phyloP scores from a whole-genome alignment of 1,140 invertebrate species.

The Vanessa atalanta region DNA sequence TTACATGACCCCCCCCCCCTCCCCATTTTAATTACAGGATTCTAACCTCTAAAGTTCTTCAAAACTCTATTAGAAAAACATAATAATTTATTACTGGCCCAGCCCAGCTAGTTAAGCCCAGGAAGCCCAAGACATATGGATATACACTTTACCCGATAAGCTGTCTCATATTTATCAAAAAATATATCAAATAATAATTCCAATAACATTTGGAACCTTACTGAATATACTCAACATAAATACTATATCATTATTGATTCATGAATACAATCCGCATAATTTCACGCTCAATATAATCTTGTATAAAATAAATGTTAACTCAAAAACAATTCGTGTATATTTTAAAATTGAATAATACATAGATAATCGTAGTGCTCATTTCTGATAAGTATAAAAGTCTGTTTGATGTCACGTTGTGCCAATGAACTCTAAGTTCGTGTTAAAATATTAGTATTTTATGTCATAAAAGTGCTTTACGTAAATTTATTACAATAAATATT shows the following conservation, averaged over 20 bases:
- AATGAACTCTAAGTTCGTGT: background rate
- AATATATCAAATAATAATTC: background rate
- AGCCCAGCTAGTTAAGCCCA: too few relatives aligned
- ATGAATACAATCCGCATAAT: background rate
- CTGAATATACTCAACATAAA: background rate
- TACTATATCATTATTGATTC: background rate
- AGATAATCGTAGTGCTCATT: background rate
- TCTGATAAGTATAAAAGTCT: background rate
- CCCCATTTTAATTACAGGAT: too few relatives aligned
- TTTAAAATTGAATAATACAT: conserved; percentile 6
- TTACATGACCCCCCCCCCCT: too few relatives aligned
- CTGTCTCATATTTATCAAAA: background rate
- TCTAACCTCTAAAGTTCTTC: too few relatives aligned
- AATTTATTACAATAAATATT: background rate
- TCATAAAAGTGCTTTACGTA: background rate
- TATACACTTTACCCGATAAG: too few relatives aligned
- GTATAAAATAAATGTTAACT: background rate
- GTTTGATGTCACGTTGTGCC: background rate
- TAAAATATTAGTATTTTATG: background rate
- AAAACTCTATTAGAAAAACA: too few relatives aligned
- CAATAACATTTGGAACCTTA: background rate
- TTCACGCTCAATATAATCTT: background rate
- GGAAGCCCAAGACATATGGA: too few relatives aligned
- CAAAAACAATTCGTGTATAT: background rate
- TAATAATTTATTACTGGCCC: too few relatives aligned